Evolutionary conservation across 1,140 invertebrate genomes (phyloP).

Genomic region (Diachasmimorpha longicaudata): DNA sequence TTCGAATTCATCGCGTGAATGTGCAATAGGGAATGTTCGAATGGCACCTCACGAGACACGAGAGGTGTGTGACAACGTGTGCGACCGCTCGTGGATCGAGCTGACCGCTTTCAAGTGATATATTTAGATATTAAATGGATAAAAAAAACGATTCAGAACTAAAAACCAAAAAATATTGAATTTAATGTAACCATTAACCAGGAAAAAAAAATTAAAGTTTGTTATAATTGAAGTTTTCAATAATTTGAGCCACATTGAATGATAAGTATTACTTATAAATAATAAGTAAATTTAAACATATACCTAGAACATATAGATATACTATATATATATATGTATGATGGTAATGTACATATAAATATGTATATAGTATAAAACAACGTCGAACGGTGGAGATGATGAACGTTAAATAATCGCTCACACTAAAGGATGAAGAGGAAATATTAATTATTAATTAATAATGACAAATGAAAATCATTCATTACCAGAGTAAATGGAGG

Average conservation of each 20-base stretch:
- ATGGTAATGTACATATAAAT: slow-evolving; percentile 25
- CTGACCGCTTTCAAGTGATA: slow-evolving; percentile 50
- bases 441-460: slow-evolving; percentile 34
- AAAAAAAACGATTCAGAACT: slow-evolving; percentile 12
- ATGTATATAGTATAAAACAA: slow-evolving; percentile 24
- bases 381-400: slow-evolving; percentile 1
- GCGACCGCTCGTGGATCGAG: slow-evolving; percentile 47
- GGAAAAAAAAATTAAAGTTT: slow-evolving; percentile 32
- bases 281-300: slow-evolving; percentile 33
- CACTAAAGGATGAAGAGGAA: slow-evolving; percentile 11
- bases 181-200: slow-evolving; percentile 28
- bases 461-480: slow-evolving; percentile 22
- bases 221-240: slow-evolving; percentile 40
- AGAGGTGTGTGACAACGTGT: slow-evolving; percentile 32
- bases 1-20: neutral
- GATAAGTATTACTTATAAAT: slow-evolving; percentile 34
- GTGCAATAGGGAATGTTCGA: slow-evolving; percentile 31
- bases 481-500: slow-evolving; percentile 11
- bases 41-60: slow-evolving; percentile 28
- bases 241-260: slow-evolving; percentile 38
- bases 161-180: slow-evolving; percentile 28
- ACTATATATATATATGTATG: slow-evolving; percentile 36
- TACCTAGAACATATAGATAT: slow-evolving; percentile 37
- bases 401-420: slow-evolving; percentile 36
- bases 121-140: slow-evolving; percentile 47